Evolutionary conservation across 2,113 vertebrate genomes (phyloP), one percentile per base, ranked within the genome.

Genomic region (Microtus pennsylvanicus): DNA sequence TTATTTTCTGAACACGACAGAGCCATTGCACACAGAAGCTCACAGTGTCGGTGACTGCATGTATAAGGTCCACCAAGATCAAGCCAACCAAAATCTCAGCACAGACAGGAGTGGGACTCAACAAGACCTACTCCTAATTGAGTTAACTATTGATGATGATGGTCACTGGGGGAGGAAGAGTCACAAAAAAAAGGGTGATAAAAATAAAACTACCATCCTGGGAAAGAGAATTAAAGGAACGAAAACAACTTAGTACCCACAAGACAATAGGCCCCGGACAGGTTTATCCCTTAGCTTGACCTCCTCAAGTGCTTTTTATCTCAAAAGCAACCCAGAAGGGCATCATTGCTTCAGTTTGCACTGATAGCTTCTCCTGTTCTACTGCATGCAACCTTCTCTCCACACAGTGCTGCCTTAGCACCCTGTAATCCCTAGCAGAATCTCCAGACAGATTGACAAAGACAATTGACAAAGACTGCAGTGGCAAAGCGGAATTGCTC

Each of bases 361-460:
- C 13, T 30, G 1, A 16, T 93, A 63, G 47, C 47, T 83, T 87
- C 24, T 55, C n/a, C 28, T 82, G 4, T 52, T 65, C 77, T 87
- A 87, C n/a, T 28, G 55, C 12, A 24, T 87, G 47, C 22, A 82
- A 81, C 76, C 55, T 55, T 45, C 85, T 24, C 45, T 11, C 45
- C 17, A 72, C 28, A 16, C 24, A 77, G 58, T 7, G 4, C 21
- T 80, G 17, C 70, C 22, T 80, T 75, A 83, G 7, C 47, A 90
- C 30, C 8, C 81, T 78, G 17, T n/a, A 24, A 74, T 86, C 35
- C 70, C 33, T 80, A 21, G 55, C 8, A 70, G 65, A 70, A 61
- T 70, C 61, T 94, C 93, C 63, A 76, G 14, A 77, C 45, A 94
- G 50, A 42, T n/a, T 42, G 4, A 42, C 81, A 91, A 94, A 87